Evolutionary conservation across 2,797 vertebrate species (phyloP).

Genomic region (Sylvilagus floridanus): DNA sequence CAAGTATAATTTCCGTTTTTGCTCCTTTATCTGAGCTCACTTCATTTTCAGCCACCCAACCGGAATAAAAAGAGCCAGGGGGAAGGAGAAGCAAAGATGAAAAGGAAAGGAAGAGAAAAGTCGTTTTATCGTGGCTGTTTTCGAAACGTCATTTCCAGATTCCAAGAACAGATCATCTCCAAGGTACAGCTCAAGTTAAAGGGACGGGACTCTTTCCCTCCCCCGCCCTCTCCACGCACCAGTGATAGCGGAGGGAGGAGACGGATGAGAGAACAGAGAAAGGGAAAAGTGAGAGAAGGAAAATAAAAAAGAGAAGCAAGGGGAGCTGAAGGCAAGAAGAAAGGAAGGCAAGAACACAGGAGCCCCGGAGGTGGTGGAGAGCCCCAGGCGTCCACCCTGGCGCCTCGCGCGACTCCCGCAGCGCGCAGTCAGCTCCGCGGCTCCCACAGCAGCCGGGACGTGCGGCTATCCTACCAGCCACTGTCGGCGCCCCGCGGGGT

Average conservation of each 20-base stretch:
- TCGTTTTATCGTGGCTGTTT: constrained; percentile 3
- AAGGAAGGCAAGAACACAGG: background rate
- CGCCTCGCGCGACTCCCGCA: background rate
- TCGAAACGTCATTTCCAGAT: constrained; percentile 71
- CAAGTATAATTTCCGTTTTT: no score
- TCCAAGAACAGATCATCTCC: constrained; percentile 21
- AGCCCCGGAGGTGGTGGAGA: background rate
- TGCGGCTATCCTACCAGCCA: background rate
- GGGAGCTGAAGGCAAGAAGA: background rate
- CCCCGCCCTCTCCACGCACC: constrained; percentile 44
- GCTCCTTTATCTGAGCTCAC: background rate
- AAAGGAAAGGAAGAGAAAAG: constrained; percentile 13
- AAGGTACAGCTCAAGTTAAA: constrained; percentile 66
- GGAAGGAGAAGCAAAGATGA: background rate
- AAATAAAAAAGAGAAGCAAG: background rate
- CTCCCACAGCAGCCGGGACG: background rate
- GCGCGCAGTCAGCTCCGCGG: background rate
- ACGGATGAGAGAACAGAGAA: background rate
- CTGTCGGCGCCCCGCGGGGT: background rate
- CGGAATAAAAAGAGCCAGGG: background rate
- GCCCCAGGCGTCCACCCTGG: background rate
- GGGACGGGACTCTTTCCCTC: constrained; percentile 35
- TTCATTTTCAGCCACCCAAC: background rate
- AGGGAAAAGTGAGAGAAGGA: constrained; percentile 8
- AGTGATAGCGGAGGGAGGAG: background rate